These are phyloP conservation scores for Aix galericulata DNA, from an alignment of 2,113 vertebrate genomes.

Conservation along the genomic window DNA sequence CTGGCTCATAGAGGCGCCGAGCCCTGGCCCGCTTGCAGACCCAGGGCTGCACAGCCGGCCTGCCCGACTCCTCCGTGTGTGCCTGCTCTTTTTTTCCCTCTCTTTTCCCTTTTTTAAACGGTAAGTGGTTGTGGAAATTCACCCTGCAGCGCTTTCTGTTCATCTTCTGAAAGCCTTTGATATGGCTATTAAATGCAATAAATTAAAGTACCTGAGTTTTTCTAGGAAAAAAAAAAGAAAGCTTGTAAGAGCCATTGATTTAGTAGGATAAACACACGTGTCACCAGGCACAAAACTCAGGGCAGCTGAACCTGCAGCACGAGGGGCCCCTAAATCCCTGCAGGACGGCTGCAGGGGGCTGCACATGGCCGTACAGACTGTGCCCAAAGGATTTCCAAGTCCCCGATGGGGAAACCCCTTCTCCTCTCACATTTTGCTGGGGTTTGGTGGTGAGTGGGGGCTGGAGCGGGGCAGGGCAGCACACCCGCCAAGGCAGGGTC, in stretches of 20 bases:
- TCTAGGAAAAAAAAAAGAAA: not conserved
- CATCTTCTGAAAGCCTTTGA: conserved; percentile 39
- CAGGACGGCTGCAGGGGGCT: not conserved
- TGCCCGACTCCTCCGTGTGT: not conserved
- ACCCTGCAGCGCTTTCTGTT: conserved; percentile 13
- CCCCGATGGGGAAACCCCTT: rapidly evolving
- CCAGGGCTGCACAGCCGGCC: not conserved
- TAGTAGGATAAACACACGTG: not conserved
- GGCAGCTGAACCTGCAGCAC: not conserved
- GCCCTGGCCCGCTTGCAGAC: not conserved
- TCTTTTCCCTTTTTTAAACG: not conserved
- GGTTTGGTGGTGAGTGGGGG: not conserved
- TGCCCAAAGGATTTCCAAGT: not conserved
- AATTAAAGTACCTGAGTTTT: conserved; percentile 56
- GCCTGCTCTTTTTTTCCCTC: not conserved
- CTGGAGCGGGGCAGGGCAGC: not conserved
- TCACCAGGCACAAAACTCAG: not conserved
- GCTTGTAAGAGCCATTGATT: not conserved
- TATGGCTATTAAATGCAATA: conserved; percentile 16
- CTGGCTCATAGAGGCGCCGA: not conserved
- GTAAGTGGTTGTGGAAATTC: conserved; percentile 30
- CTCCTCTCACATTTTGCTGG: not conserved
- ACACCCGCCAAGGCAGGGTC: not conserved
- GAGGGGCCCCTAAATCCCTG: not conserved
- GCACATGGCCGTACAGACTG: rapidly evolving